phyloP scores from a whole-genome alignment of 2,113 vertebrate species.

The Crotalus horridus region DNA sequence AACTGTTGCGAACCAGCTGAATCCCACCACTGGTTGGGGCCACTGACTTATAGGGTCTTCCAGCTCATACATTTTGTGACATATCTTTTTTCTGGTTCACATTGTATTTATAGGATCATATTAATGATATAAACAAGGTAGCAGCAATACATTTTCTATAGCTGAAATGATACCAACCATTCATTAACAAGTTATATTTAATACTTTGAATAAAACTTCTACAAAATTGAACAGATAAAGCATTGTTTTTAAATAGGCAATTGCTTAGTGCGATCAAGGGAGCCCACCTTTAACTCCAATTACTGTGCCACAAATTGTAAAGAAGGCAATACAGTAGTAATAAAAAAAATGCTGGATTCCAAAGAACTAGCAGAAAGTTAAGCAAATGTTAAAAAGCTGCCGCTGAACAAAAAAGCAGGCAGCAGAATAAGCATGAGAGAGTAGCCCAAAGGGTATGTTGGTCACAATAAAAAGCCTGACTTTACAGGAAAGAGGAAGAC shows the following conservation, averaged over 20 bases:
- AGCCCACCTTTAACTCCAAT: not conserved
- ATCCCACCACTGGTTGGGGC: too few relatives aligned
- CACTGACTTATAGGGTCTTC: not conserved
- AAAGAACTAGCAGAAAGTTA: not conserved
- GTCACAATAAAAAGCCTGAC: not conserved
- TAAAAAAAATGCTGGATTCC: not conserved
- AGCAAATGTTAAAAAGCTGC: not conserved
- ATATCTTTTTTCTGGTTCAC: not conserved
- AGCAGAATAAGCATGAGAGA: not conserved
- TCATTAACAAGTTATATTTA: not conserved
- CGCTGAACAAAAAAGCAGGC: not conserved
- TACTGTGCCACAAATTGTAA: not conserved
- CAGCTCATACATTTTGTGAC: not conserved
- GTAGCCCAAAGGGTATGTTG: not conserved
- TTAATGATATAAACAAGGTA: not conserved
- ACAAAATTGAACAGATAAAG: not conserved
- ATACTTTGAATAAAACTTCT: not conserved
- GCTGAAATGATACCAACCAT: not conserved
- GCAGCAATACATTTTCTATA: conserved; percentile 16
- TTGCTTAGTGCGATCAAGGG: rapidly evolving
- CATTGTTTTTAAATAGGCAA: not conserved
- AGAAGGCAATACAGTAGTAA: not conserved
- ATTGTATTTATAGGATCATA: not conserved
- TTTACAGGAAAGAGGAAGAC: not conserved
- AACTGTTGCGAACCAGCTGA: too few relatives aligned